phyloP scores from a whole-genome alignment of 2,888 invertebrate species.

The Synergus umbraculus region DNA sequence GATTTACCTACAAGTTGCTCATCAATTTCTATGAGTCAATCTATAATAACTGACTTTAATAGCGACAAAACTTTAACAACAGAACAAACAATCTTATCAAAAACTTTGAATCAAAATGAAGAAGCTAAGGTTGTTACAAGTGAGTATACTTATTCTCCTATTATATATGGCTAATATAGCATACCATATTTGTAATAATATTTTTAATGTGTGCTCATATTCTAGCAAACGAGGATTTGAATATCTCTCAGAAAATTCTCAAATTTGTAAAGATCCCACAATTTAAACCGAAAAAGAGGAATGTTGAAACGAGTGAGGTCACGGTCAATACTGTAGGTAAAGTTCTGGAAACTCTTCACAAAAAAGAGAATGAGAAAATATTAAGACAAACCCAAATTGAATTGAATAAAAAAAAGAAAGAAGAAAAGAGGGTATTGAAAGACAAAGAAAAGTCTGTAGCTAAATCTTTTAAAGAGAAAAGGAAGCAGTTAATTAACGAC shows the following conservation, averaged over 20 bases:
- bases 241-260: constrained; percentile 3
- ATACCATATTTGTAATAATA: too few species aligned
- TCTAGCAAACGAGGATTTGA: constrained; percentile 17
- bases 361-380: constrained; percentile 22
- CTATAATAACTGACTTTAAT: too few species aligned
- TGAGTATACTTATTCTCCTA: constrained; percentile 17
- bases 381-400: constrained; percentile 15
- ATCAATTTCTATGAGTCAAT: too few species aligned
- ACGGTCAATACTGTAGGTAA: constrained; percentile 21
- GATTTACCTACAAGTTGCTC: too few species aligned
- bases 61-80: too few species aligned
- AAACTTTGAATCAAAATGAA: too few species aligned
- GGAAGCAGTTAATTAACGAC: background rate
- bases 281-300: constrained; percentile 20
- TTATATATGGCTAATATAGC: constrained; percentile 6
- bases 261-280: background rate
- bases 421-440: background rate
- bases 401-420: constrained; percentile 16
- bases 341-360: constrained; percentile 9
- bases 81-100: too few species aligned
- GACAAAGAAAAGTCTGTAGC: constrained; percentile 7
- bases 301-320: constrained; percentile 3
- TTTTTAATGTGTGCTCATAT: too few species aligned
- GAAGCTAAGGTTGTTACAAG: background rate
- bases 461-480: background rate